phyloP scores from a whole-genome alignment of 2,888 invertebrate species.

The Idaea dimidiata region DNA sequence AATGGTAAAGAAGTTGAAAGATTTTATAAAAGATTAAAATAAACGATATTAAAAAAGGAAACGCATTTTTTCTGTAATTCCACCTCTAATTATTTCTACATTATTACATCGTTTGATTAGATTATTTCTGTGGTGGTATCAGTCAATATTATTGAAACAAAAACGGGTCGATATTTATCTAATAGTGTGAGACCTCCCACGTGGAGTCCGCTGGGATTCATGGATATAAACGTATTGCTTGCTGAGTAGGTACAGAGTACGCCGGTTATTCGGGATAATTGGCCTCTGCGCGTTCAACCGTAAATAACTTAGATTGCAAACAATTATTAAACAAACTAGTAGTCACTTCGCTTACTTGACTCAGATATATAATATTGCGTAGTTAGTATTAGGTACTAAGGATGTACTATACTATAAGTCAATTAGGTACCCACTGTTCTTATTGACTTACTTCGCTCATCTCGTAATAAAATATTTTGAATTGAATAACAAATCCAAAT shows the following conservation, averaged over 20 bases:
- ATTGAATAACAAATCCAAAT: constrained; percentile 10
- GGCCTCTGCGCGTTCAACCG: constrained; percentile 37
- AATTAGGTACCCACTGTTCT: constrained; percentile 5
- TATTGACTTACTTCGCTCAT: background rate
- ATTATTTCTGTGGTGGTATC: constrained; percentile 13
- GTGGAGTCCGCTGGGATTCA: constrained; percentile 34
- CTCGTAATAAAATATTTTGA: constrained; percentile 10
- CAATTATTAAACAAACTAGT: constrained; percentile 25
- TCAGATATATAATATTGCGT: constrained; percentile 8
- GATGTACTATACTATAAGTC: constrained; percentile 1
- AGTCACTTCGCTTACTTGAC: constrained; percentile 20
- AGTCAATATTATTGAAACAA: constrained; percentile 24
- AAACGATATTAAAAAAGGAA: no score
- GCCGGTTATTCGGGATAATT: constrained; percentile 49
- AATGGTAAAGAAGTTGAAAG: no score
- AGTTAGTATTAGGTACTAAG: background rate
- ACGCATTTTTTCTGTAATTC: no score
- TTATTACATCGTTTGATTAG: background rate
- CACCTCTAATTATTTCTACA: background rate
- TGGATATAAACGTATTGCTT: constrained; percentile 30
- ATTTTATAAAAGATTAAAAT: no score
- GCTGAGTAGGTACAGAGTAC: constrained; percentile 28
- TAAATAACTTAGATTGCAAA: constrained; percentile 35
- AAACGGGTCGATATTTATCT: constrained; percentile 28
- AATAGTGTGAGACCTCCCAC: constrained; percentile 51